Percentiles rank a stretch among this genome's conserved stretches.
These are phyloP conservation scores for Dolichallabes microphthalmus DNA, from an alignment of 2,113 vertebrate genomes.

Conservation along the genomic window DNA sequence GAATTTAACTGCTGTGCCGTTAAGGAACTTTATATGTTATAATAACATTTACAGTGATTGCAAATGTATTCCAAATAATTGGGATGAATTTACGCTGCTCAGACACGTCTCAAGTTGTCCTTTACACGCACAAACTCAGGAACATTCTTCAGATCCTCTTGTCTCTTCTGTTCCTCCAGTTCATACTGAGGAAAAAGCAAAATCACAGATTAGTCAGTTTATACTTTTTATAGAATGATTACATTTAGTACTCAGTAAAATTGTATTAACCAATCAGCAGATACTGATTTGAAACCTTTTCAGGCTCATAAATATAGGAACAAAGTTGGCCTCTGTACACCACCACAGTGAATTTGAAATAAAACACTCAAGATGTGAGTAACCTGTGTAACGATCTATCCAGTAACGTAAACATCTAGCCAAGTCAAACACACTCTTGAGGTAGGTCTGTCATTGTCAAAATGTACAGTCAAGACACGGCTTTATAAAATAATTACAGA, in stretches of 20 bases:
- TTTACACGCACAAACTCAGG: slow-evolving; percentile 66
- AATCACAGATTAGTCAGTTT: not conserved
- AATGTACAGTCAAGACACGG: too few species aligned
- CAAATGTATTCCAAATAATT: not conserved
- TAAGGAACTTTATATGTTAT: not conserved
- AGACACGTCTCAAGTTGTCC: slow-evolving; percentile 59
- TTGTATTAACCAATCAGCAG: not conserved
- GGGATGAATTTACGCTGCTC: not conserved
- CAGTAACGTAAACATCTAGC: too few species aligned
- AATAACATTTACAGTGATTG: not conserved
- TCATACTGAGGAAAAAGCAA: slow-evolving; percentile 57
- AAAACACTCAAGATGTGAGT: too few species aligned
- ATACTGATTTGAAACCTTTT: not conserved
- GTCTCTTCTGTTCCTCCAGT: slow-evolving; percentile 51
- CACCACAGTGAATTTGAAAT: too few species aligned
- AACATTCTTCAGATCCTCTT: slow-evolving; percentile 26
- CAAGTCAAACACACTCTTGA: too few species aligned
- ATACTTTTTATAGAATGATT: not conserved
- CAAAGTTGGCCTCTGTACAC: too few species aligned
- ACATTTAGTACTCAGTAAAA: not conserved
- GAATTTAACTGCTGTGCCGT: not conserved
- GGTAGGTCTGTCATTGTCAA: too few species aligned
- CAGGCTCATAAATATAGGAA: too few species aligned
- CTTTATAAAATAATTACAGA: too few species aligned
- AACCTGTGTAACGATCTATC: too few species aligned